A percentile compares a stretch with the other conserved stretches of the same genome.
Conservation (phyloP, 2,888 invertebrate species). For the Bedellia somnulentella region DNA sequence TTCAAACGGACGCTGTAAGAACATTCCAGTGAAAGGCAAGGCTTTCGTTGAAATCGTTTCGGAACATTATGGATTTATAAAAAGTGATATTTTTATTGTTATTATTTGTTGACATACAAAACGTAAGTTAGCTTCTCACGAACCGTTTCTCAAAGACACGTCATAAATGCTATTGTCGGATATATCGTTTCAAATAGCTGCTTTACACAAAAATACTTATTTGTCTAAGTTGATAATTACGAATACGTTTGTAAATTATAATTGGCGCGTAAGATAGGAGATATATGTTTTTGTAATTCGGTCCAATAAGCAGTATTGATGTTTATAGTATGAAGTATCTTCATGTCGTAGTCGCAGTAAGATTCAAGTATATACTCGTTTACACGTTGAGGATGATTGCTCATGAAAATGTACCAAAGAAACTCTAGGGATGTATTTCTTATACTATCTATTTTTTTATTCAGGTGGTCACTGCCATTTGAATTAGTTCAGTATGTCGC, state of each 20-base stretch:
- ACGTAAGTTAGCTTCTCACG: too few relatives aligned
- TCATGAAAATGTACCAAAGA: conserved; percentile 58
- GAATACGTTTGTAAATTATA: too few relatives aligned
- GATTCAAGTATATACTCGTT: background rate
- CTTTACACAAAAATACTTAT: too few relatives aligned
- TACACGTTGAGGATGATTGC: conserved; percentile 44
- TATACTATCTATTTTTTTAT: background rate
- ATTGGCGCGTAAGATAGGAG: conserved; percentile 15
- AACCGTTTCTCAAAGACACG: too few relatives aligned
- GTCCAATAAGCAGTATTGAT: conserved; percentile 30
- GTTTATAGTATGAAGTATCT: conserved; percentile 19
- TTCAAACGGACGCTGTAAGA: conserved; percentile 17
- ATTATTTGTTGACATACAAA: too few relatives aligned
- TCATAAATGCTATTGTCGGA: too few relatives aligned
- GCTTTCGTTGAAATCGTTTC: too few relatives aligned
- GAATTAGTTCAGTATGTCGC: conserved; percentile 6
- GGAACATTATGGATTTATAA: too few relatives aligned
- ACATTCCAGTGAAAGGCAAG: conserved; percentile 39
- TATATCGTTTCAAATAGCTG: too few relatives aligned
- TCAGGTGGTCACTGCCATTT: conserved; percentile 6
- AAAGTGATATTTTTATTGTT: too few relatives aligned
- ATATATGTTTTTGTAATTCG: conserved; percentile 8
- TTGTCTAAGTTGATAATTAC: too few relatives aligned
- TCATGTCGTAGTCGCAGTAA: conserved; percentile 21
- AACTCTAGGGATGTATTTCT: conserved; percentile 11